phyloP scores from a whole-genome alignment of 2,797 vertebrate species.

The Anomalospiza imberbis region DNA sequence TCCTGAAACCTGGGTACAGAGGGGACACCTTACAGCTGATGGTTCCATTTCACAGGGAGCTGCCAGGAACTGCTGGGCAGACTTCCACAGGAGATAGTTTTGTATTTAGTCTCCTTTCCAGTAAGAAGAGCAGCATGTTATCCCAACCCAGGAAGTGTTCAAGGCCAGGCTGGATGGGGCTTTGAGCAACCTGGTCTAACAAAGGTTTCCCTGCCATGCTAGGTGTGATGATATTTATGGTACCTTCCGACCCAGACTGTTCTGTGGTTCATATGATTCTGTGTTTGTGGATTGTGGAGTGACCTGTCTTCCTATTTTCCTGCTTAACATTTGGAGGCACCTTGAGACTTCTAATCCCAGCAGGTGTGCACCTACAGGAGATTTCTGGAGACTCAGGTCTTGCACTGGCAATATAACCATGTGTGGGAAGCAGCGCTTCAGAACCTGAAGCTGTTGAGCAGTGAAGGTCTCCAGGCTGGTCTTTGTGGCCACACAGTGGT shows the following conservation, averaged over 20 bases:
- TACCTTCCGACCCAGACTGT: too few species aligned
- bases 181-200: background rate
- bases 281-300: background rate
- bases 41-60: background rate
- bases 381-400: background rate
- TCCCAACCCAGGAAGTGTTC: background rate
- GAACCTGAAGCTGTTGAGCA: background rate
- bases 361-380: background rate
- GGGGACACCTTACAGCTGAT: background rate
- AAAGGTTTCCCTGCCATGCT: background rate
- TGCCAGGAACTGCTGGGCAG: background rate
- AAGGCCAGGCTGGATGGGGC: background rate
- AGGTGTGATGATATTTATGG: background rate
- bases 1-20: background rate
- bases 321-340: background rate
- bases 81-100: background rate
- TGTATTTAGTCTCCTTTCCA: background rate
- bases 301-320: fast-evolving
- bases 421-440: background rate
- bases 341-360: background rate
- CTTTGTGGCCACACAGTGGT: background rate
- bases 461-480: background rate
- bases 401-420: fast-evolving
- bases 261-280: background rate
- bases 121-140: background rate